These are phyloP conservation scores for Tauraco hartlaubi DNA, from an alignment of 2,797 vertebrate genomes.

Conservation along the genomic window DNA sequence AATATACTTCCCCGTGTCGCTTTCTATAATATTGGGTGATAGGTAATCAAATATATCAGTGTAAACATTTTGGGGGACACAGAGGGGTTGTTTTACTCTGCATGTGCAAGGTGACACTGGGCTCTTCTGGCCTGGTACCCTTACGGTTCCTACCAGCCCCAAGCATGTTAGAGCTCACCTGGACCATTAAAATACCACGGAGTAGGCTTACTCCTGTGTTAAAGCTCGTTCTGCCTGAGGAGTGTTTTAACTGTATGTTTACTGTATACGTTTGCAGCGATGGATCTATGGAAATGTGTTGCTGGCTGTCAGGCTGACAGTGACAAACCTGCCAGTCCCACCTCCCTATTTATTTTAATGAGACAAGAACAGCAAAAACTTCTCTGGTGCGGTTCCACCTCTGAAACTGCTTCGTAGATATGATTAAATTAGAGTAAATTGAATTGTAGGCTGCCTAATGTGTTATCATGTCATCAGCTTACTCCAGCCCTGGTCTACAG, in stretches of 20 bases:
- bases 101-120: background rate
- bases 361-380: slow-evolving; percentile 65
- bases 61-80: slow-evolving; percentile 4
- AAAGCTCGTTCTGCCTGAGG: background rate
- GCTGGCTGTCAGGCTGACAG: slow-evolving; percentile 47
- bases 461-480: slow-evolving; percentile 68
- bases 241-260: slow-evolving; percentile 11
- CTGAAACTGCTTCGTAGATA: slow-evolving; percentile 43
- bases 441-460: slow-evolving; percentile 69
- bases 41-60: slow-evolving; percentile 12
- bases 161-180: slow-evolving; percentile 14
- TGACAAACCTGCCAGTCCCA: slow-evolving; percentile 30
- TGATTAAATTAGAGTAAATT: slow-evolving; percentile 66
- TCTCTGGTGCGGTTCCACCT: slow-evolving; percentile 50
- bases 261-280: background rate
- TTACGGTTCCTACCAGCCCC: background rate
- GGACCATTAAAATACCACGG: background rate
- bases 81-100: background rate
- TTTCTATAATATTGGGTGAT: slow-evolving; percentile 18
- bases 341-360: slow-evolving; percentile 75
- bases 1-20: slow-evolving; percentile 70
- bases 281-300: slow-evolving; percentile 26
- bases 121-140: background rate
- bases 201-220: background rate
- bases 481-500: slow-evolving; percentile 34